Percentiles rank a stretch among this genome's conserved stretches.
These are phyloP conservation scores for Odocoileus virginianus DNA, from an alignment of 2,113 vertebrate species.

Conservation along the genomic window DNA sequence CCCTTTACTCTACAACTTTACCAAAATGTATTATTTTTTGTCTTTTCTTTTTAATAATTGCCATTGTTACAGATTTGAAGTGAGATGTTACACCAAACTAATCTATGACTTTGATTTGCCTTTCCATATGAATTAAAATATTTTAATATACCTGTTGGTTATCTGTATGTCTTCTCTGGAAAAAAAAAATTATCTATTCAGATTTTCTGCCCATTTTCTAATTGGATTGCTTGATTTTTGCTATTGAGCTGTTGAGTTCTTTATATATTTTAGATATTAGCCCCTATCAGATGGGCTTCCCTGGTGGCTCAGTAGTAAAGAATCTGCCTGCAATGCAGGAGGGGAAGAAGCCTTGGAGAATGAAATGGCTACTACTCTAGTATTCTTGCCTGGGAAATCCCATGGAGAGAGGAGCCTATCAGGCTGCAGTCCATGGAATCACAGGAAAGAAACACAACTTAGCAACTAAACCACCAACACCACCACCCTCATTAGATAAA, in stretches of 20 bases:
- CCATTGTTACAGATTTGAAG: not conserved
- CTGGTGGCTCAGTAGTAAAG: not conserved
- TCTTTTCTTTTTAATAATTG: not conserved
- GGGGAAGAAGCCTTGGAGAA: not conserved
- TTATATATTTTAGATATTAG: not conserved
- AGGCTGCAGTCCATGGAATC: not conserved
- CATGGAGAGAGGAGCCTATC: not conserved
- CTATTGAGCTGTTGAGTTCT: not conserved
- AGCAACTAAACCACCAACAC: not conserved
- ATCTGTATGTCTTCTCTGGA: not conserved
- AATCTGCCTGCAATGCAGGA: not conserved
- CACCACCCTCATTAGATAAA: not conserved
- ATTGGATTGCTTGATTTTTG: not conserved
- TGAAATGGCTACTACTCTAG: not conserved
- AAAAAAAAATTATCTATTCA: not conserved
- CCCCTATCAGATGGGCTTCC: not conserved
- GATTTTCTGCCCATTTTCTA: not conserved
- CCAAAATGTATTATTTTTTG: not conserved
- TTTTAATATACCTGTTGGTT: not conserved
- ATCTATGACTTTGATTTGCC: not conserved
- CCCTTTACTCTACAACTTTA: not conserved
- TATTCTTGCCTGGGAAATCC: not conserved
- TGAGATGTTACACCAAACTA: not conserved
- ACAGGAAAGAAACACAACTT: not conserved
- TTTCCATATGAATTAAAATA: not conserved